phyloP scores from a whole-genome alignment of 2,113 vertebrate genomes.

The Formicarius rufipectus region DNA sequence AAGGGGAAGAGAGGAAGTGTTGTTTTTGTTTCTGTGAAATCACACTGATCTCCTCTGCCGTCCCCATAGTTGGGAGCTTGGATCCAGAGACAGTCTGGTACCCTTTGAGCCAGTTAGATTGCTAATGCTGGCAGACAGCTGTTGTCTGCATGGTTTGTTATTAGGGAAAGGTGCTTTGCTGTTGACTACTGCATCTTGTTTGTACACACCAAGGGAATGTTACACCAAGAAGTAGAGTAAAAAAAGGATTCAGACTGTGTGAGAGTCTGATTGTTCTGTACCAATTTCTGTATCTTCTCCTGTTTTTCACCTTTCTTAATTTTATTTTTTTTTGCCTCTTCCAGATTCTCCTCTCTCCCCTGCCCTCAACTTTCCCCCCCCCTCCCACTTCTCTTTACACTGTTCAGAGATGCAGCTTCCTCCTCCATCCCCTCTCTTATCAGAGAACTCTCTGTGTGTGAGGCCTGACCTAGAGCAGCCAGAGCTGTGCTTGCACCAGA shows the following conservation, averaged over 20 bases:
- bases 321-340: not conserved
- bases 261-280: not conserved
- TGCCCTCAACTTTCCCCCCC: not conserved
- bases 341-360: not conserved
- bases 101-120: not conserved
- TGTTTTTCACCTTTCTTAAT: not conserved
- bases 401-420: not conserved
- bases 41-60: not conserved
- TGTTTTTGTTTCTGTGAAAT: not conserved
- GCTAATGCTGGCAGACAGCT: not conserved
- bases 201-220: not conserved
- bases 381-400: not conserved
- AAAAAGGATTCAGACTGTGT: not conserved
- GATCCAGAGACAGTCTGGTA: not conserved
- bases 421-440: not conserved
- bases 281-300: not conserved
- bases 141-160: not conserved
- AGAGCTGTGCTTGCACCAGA: not conserved
- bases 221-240: not conserved
- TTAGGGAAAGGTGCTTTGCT: not conserved
- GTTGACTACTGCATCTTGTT: not conserved
- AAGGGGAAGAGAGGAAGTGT: fast-evolving
- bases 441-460: not conserved
- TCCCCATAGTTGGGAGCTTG: not conserved
- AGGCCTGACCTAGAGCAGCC: not conserved